Percentiles rank a stretch among this genome's conserved stretches.
These are phyloP conservation scores for Labrus mixtus DNA, from an alignment of 2,113 vertebrate genomes.

Conservation along the genomic window DNA sequence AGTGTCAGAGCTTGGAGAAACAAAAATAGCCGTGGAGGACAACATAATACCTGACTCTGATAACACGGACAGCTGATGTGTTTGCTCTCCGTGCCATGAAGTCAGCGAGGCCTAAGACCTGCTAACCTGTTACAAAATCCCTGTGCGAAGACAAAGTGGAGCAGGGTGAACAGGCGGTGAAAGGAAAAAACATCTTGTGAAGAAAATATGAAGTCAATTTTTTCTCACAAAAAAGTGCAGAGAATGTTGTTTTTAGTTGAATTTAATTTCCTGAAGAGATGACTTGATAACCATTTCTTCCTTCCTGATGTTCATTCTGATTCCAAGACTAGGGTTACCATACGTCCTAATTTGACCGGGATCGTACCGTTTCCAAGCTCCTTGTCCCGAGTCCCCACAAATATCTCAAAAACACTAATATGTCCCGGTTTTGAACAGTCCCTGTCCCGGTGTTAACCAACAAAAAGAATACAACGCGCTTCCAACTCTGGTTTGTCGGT, in stretches of 20 bases:
- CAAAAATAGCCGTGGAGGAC: neutral
- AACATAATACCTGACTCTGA: neutral
- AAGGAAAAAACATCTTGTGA: neutral
- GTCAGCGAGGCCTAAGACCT: neutral
- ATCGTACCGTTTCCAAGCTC: too few species aligned
- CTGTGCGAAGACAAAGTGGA: too few species aligned
- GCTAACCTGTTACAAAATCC: conserved; percentile 6
- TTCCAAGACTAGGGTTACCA: too few species aligned
- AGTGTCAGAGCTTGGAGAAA: neutral
- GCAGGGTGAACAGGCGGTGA: neutral
- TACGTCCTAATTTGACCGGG: too few species aligned
- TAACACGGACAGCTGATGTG: neutral
- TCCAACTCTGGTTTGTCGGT: too few species aligned
- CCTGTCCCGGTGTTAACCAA: too few species aligned
- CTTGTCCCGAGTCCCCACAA: too few species aligned
- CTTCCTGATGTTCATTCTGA: too few species aligned
- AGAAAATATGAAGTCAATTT: neutral
- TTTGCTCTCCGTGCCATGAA: neutral
- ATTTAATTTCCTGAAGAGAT: neutral
- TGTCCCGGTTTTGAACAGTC: too few species aligned
- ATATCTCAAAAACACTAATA: too few species aligned
- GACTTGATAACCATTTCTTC: too few species aligned
- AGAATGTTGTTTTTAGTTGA: neutral
- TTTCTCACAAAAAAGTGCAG: neutral
- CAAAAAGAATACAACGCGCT: too few species aligned